Base-by-base conservation (phyloP, 1,140 invertebrate species). In the Amphibalanus amphitrite region DNA sequence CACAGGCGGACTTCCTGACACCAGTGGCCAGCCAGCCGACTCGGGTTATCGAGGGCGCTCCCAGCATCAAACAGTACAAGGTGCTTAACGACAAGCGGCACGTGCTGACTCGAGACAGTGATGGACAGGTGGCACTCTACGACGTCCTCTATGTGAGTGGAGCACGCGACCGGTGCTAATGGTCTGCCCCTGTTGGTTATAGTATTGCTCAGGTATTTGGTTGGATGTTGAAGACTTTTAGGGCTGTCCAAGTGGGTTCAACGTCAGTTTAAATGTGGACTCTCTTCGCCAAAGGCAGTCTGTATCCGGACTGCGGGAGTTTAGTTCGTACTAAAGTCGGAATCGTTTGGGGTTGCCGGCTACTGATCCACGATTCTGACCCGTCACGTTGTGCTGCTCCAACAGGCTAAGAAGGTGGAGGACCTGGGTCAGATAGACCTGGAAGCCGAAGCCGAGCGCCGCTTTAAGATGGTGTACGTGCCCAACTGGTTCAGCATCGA, bases 401-500 rank as follows among this genome's bases (percentile, higher is more conserved):
- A 85, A 30, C 75, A 87, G 85, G 93, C 93, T 3, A 84, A 85
- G 73, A 96, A 96, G 85, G 84, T 96, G 28, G 89, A 96, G 83
- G 92, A 96, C 80, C 84, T 98, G 68, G 95, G 95, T 3, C 84
- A 87, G 77, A 86, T 94, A 1, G 90, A 97, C 83, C 96, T 93
- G 82, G 96, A 99, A 64, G 90, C 94, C 78, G 95, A 98, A 82
- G 86, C 96, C 0, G 95, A 97, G 78, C 90, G 91, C 79, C 84
- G 91, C 75, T 93, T 75, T 28, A 94, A 95, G 83, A 89, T 90
- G 83, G 88, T 99, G 69, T 97, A 91, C 82, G 94, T 99, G 76
- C 97, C 97, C 67, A 97, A 93, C 83, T 99, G 97, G 97, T 99
- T 99, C 81, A 96, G 92, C 77, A 93, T 99, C 70, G 97, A 99